Conservation (phyloP, 2,113 vertebrate species). For the Procavia capensis region DNA sequence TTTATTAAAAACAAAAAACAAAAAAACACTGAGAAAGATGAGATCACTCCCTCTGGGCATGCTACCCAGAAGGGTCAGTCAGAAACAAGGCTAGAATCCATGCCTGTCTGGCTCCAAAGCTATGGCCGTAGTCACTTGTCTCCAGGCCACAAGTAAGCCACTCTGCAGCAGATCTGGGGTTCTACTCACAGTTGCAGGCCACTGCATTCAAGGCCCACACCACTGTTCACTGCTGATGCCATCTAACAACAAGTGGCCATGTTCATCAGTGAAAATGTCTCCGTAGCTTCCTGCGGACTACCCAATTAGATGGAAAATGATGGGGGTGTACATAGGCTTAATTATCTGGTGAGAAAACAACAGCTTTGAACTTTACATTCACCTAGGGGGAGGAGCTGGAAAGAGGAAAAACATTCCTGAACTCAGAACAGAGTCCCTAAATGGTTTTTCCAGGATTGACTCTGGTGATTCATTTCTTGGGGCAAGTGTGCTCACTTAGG, state of each 20-base stretch:
- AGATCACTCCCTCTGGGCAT: neutral
- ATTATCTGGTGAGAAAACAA: conserved; percentile 55
- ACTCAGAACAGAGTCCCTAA: conserved; percentile 10
- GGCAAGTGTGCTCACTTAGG: neutral
- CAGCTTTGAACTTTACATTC: conserved; percentile 63
- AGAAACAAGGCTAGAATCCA: neutral
- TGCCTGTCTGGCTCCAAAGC: neutral
- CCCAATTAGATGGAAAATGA: conserved; percentile 55
- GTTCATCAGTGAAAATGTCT: conserved; percentile 63
- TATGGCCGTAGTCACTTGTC: neutral
- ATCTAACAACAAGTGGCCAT: conserved; percentile 22
- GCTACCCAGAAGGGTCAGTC: neutral
- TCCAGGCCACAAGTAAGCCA: neutral
- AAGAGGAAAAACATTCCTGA: conserved; percentile 44
- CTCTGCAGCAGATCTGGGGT: neutral
- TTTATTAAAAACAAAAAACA: too few relatives aligned
- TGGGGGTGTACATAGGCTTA: conserved; percentile 33
- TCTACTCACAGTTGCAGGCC: neutral
- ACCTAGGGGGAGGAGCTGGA: neutral
- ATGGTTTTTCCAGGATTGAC: neutral
- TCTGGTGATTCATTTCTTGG: neutral
- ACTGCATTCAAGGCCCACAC: neutral
- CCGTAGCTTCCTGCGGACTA: conserved; percentile 57
- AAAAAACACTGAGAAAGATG: neutral
- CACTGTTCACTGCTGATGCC: neutral